These are phyloP conservation scores for Nephotettix cincticeps DNA, from an alignment of 1,140 invertebrate genomes.

Conservation along the genomic window DNA sequence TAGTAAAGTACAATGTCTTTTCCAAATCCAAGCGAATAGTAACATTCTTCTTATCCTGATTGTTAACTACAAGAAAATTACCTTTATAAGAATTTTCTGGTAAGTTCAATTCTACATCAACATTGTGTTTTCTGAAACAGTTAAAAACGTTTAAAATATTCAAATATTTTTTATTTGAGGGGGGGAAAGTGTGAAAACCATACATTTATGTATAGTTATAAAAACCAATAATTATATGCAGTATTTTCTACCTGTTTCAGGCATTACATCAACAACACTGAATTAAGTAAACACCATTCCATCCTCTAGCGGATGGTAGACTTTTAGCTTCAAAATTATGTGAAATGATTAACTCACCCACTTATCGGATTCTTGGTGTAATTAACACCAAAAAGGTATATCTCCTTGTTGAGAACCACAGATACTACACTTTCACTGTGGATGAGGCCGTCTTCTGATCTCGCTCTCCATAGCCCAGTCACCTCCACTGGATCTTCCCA, in stretches of 20 bases:
- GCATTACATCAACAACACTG: too few species aligned
- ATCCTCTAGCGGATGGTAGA: too few species aligned
- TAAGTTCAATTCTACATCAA: neutral
- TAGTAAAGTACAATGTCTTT: slow-evolving; percentile 1
- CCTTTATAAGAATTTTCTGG: neutral
- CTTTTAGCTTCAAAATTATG: too few species aligned
- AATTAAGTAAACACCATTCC: too few species aligned
- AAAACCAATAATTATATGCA: too few species aligned
- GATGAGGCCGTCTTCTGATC: neutral
- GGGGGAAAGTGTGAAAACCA: too few species aligned
- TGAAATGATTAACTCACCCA: slow-evolving; percentile 9
- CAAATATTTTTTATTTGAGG: too few species aligned
- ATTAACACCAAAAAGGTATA: neutral
- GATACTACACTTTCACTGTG: neutral
- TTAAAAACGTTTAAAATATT: too few species aligned
- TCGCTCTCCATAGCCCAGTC: neutral
- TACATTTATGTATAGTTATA: too few species aligned
- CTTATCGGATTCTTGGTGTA: neutral
- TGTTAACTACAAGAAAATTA: neutral
- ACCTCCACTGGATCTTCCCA: neutral
- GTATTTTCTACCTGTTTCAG: too few species aligned
- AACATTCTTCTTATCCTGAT: neutral
- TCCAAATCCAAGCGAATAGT: neutral
- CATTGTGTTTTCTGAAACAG: slow-evolving; percentile 6
- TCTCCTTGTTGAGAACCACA: neutral